phyloP scores from a whole-genome alignment of 2,888 invertebrate genomes.

The Phalangium opilio region DNA sequence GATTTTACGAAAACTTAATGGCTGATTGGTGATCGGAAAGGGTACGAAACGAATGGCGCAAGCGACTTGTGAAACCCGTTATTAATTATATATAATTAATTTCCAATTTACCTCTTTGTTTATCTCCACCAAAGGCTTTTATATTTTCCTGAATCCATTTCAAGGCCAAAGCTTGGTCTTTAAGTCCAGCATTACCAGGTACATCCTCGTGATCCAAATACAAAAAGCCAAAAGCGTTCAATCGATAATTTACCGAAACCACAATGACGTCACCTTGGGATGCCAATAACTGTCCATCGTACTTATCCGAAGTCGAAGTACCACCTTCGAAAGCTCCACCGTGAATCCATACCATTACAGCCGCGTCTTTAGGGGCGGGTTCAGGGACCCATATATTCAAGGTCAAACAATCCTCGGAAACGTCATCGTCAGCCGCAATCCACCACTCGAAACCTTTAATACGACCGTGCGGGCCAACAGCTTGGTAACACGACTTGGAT shows the following conservation, averaged over 20 bases:
- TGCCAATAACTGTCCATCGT: slow-evolving; percentile 11
- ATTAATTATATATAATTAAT: no score
- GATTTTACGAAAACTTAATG: no score
- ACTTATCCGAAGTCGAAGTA: slow-evolving; percentile 3
- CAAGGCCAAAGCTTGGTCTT: slow-evolving; percentile 13
- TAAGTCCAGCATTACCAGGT: slow-evolving; percentile 14
- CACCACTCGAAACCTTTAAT: no score
- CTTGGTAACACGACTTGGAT: no score
- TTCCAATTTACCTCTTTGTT: no score
- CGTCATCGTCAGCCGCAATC: no score
- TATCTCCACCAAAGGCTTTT: slow-evolving; percentile 9
- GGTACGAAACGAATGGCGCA: no score
- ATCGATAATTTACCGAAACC: slow-evolving; percentile 12
- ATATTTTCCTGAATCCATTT: slow-evolving; percentile 12
- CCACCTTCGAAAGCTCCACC: slow-evolving; percentile 13
- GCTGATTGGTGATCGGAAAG: no score
- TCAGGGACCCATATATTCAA: slow-evolving; percentile 18
- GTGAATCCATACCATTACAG: slow-evolving; percentile 13
- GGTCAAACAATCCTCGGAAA: slow-evolving; percentile 17
- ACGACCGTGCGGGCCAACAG: no score
- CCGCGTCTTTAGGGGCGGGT: slow-evolving; percentile 1
- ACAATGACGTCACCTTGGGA: slow-evolving; percentile 12
- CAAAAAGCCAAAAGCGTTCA: slow-evolving; percentile 14
- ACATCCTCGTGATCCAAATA: slow-evolving; percentile 8
- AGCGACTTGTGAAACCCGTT: no score